phyloP scores from a whole-genome alignment of 2,797 vertebrate genomes.

The Podarcis siculus region DNA sequence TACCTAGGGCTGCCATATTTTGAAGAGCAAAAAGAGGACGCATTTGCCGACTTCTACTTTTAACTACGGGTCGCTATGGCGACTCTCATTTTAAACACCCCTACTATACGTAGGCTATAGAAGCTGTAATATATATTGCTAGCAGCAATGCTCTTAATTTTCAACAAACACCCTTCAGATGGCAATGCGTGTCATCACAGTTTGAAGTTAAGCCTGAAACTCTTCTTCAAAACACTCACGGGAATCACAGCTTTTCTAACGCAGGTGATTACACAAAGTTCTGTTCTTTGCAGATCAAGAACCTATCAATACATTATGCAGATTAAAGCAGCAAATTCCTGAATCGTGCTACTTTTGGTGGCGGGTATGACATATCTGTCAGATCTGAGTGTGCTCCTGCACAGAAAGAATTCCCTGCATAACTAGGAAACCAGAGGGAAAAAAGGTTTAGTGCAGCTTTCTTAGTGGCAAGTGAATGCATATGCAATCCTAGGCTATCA shows the following conservation, averaged over 20 bases:
- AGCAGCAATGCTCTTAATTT: no score
- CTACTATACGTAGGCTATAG: no score
- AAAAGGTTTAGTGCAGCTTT: neutral
- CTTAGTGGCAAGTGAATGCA: neutral
- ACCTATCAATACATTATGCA: neutral
- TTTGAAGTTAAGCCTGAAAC: neutral
- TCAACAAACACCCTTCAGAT: no score
- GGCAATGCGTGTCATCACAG: no score
- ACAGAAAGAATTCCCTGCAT: neutral
- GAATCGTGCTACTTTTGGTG: no score
- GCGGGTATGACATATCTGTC: neutral
- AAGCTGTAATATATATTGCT: no score
- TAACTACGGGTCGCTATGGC: no score
- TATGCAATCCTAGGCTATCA: neutral
- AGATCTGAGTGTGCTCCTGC: neutral
- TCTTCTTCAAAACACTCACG: neutral
- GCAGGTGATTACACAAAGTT: neutral
- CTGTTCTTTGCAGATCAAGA: neutral
- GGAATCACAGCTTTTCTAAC: neutral
- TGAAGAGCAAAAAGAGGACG: no score
- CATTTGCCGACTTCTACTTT: no score
- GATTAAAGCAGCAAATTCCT: neutral
- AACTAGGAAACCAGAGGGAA: neutral
- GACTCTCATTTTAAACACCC: no score
- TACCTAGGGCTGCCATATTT: neutral